Conservation (phyloP, 2,797 vertebrate species). For the Galaxias olidus region DNA sequence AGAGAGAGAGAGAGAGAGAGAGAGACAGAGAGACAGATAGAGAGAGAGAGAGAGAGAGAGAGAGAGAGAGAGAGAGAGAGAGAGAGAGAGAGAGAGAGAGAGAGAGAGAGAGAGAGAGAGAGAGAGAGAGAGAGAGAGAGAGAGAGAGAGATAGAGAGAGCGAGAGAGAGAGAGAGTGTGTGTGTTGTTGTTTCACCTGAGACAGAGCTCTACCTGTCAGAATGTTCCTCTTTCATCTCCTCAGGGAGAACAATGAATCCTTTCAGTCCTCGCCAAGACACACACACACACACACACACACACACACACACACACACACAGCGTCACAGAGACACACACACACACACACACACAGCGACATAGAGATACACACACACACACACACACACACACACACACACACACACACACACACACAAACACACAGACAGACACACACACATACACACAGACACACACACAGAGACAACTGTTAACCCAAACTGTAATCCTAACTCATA, state of each 20-base stretch:
- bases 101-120: conserved; percentile 1
- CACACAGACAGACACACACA: too few species aligned
- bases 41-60: neutral
- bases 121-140: neutral
- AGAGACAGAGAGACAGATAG: neutral
- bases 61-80: neutral
- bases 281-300: neutral
- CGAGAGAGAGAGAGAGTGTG: neutral
- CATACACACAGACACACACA: too few species aligned
- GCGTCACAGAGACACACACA: too few species aligned
- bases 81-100: neutral
- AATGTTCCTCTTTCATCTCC: conserved; percentile 34
- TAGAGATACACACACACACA: too few species aligned
- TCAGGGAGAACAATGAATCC: conserved; percentile 29
- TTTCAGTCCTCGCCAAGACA: conserved; percentile 36
- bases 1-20: neutral
- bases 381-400: too few species aligned
- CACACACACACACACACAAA: too few species aligned
- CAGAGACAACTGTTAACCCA: too few species aligned
- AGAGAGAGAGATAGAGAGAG: neutral
- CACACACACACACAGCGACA: too few species aligned
- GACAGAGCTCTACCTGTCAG: conserved; percentile 14
- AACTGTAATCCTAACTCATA: too few species aligned
- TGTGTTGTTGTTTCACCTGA: conserved; percentile 34
- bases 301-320: too few species aligned